Base-by-base conservation (phyloP, 2,797 vertebrate species). In the Cryptoprocta ferox region DNA sequence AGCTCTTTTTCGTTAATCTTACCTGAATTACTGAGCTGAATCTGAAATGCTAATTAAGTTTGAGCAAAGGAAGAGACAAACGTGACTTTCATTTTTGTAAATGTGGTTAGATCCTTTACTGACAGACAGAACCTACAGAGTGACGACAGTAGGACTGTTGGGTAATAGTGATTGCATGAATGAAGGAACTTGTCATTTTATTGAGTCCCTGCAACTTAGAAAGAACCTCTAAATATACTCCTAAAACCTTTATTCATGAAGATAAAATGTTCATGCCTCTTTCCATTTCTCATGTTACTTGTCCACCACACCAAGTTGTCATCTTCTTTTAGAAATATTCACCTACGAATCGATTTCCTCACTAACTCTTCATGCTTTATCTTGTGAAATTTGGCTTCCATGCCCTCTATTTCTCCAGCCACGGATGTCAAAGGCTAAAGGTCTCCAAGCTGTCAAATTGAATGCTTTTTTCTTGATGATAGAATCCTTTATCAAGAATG, bases 31-130 rank as follows among this genome's bases (percentile, higher is more conserved):
- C 26, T 93, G 39, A 81, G 24, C 8, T 42, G 59, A 89, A 37
- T 86, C 66, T 93, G 39, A 85, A 68, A 93, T 85, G 26, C 37
- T 89, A 61, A 79, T 84, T 30, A 79, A 89, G 89, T 73, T 30
- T 63, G 28, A 89, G 18, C n/a, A 61, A 89, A 90, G 37, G 65
- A 65, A 85, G 32, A 84, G 50, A 70, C 11, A 53, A 91, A 28
- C 1, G 28, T 56, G 59, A 61, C 63, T 35, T 87, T 80, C 48
- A 93, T 53, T 95, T 75, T 66, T 59, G 80, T 75, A 66, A 93
- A 90, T 76, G 30, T 76, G 30, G 39, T 45, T 68, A 76, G 84
- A 30, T 68, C 66, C 66, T 93, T 80, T 80, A 92, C 59, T 73
- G 80, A 45, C 71, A 79, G 7, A 80, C 32, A 85, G 42, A 84